phyloP scores from a whole-genome alignment of 2,797 vertebrate species.

The Notamacropus eugenii region DNA sequence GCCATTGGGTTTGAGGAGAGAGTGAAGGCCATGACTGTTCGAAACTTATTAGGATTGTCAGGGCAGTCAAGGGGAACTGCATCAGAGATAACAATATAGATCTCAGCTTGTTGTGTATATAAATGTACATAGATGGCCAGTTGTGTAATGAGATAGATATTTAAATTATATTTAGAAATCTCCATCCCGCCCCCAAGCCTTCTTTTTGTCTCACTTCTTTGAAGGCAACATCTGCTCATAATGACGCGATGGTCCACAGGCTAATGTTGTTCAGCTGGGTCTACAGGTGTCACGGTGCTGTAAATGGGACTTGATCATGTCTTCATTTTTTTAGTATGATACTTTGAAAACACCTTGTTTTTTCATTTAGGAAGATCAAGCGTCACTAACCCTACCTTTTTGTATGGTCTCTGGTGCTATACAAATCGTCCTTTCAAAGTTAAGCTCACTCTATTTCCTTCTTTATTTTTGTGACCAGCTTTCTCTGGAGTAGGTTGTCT shows the following conservation, averaged over 20 bases:
- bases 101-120: not conserved
- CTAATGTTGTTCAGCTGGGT: conserved; percentile 72
- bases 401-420: conserved; percentile 14
- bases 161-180: conserved; percentile 48
- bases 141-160: conserved; percentile 39
- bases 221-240: conserved; percentile 74
- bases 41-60: conserved; percentile 77
- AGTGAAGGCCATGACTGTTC: conserved; percentile 63
- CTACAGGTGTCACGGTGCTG: conserved; percentile 60
- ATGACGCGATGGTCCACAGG: conserved; percentile 36
- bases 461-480: conserved; percentile 13
- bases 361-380: conserved; percentile 63
- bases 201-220: conserved; percentile 61
- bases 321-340: conserved; percentile 44
- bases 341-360: conserved; percentile 63
- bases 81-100: conserved; percentile 63
- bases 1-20: conserved; percentile 74
- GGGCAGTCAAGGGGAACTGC: conserved; percentile 66
- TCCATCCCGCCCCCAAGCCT: conserved; percentile 6
- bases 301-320: conserved; percentile 71
- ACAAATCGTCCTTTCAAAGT: not conserved
- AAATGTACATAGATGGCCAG: not conserved
- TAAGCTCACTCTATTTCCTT: conserved; percentile 25
- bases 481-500: not conserved
- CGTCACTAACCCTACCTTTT: conserved; percentile 59